A percentile compares a stretch with the other conserved stretches of the same genome.
Evolutionary conservation across 2,797 vertebrate genomes (phyloP).

Genomic region (Gouania willdenowi): DNA sequence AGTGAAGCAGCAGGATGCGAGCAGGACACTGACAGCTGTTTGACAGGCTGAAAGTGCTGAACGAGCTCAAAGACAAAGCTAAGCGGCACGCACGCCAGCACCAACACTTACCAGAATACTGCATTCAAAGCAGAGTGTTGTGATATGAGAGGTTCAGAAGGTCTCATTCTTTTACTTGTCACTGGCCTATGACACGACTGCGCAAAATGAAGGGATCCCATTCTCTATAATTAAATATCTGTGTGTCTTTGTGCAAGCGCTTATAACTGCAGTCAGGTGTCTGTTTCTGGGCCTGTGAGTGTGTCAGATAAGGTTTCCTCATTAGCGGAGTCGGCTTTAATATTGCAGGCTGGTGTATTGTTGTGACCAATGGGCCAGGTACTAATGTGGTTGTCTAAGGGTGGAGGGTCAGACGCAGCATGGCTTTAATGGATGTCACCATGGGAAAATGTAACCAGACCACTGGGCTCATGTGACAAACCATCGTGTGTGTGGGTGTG

Average conservation of each 20-base stretch:
- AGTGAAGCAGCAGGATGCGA: conserved; percentile 38
- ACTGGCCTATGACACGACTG: conserved; percentile 17
- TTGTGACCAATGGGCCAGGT: conserved; percentile 70
- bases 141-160: conserved; percentile 14
- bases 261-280: neutral
- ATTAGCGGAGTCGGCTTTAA: conserved; percentile 68
- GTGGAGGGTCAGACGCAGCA: conserved; percentile 54
- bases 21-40: conserved; percentile 32
- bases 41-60: conserved; percentile 34
- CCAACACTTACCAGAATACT: conserved; percentile 10
- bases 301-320: conserved; percentile 62
- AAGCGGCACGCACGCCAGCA: neutral
- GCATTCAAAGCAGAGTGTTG: neutral
- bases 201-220: neutral
- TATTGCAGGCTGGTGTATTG: conserved; percentile 73
- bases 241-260: no score
- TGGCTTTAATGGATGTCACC: conserved; percentile 79
- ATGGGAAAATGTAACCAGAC: conserved; percentile 70
- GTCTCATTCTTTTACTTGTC: conserved; percentile 13
- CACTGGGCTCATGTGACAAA: conserved; percentile 49
- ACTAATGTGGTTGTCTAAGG: conserved; percentile 74
- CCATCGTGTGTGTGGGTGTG: conserved; percentile 11
- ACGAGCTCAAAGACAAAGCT: conserved; percentile 18
- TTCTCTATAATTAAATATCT: conserved; percentile 8
- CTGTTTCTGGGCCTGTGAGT: conserved; percentile 1